Evolutionary conservation across 2,888 invertebrate species (phyloP).

Genomic region (Zygothrica quintamaculata): DNA sequence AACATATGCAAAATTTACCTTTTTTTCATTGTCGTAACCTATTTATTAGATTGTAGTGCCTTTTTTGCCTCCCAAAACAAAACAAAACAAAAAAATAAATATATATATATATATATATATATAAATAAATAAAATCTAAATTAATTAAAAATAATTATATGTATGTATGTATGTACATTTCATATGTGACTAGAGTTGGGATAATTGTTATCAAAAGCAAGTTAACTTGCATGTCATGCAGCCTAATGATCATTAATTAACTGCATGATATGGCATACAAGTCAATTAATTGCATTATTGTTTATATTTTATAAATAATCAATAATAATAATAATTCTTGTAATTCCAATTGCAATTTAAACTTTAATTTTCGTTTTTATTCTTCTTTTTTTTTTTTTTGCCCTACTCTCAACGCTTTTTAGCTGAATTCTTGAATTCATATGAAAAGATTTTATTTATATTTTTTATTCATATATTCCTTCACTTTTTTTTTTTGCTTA

Average conservation of each 20-base stretch:
- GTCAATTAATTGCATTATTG: slow-evolving; percentile 67
- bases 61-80: slow-evolving; percentile 77
- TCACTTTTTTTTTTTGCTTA: no score
- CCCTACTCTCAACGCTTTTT: slow-evolving; percentile 23
- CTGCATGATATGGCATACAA: slow-evolving; percentile 44
- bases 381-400: slow-evolving; percentile 1
- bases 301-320: slow-evolving; percentile 29
- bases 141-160: slow-evolving; percentile 25
- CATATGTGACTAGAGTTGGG: slow-evolving; percentile 43
- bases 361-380: no score
- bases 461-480: no score
- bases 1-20: slow-evolving; percentile 35
- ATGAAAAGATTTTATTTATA: no score
- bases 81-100: slow-evolving; percentile 38
- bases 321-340: slow-evolving; percentile 17
- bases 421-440: slow-evolving; percentile 19
- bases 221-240: slow-evolving; percentile 36
- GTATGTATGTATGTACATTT: slow-evolving; percentile 44
- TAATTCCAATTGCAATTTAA: slow-evolving; percentile 18
- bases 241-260: slow-evolving; percentile 4
- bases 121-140: slow-evolving; percentile 26
- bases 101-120: slow-evolving; percentile 48
- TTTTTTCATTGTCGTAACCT: slow-evolving; percentile 63
- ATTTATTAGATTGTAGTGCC: slow-evolving; percentile 81
- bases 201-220: slow-evolving; percentile 30